These are phyloP conservation scores for Scaptomyza graminum DNA, from an alignment of 1,140 invertebrate genomes.

Conservation along the genomic window DNA sequence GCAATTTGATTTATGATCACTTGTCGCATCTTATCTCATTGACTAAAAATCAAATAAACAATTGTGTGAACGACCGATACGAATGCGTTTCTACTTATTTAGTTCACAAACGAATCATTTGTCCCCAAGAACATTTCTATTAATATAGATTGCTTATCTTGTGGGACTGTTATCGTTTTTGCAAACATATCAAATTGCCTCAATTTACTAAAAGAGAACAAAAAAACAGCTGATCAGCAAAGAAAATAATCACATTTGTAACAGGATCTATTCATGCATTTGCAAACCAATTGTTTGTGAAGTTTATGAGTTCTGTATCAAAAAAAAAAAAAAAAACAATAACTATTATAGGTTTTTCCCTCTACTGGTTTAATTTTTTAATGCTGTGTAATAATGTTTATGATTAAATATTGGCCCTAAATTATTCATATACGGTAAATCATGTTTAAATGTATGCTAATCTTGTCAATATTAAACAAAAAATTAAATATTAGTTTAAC, in stretches of 20 bases:
- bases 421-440: too few species aligned
- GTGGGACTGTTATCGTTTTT: not conserved
- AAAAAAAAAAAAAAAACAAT: too few species aligned
- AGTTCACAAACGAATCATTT: not conserved
- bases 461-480: too few species aligned
- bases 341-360: too few species aligned
- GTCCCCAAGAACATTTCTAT: not conserved
- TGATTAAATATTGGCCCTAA: too few species aligned
- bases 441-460: too few species aligned
- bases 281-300: not conserved
- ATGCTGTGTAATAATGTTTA: too few species aligned
- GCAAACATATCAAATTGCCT: too few species aligned
- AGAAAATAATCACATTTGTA: not conserved
- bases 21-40: slow-evolving; percentile 30
- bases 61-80: slow-evolving; percentile 42
- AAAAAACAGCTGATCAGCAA: not conserved
- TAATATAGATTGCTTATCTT: not conserved
- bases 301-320: not conserved
- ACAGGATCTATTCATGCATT: not conserved
- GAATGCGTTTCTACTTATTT: not conserved
- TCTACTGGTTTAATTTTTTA: not conserved
- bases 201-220: not conserved
- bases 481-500: too few species aligned
- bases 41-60: slow-evolving; percentile 28
- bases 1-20: slow-evolving; percentile 33